phyloP scores from a whole-genome alignment of 2,888 invertebrate genomes.

The Dicyrtoma fusca region DNA sequence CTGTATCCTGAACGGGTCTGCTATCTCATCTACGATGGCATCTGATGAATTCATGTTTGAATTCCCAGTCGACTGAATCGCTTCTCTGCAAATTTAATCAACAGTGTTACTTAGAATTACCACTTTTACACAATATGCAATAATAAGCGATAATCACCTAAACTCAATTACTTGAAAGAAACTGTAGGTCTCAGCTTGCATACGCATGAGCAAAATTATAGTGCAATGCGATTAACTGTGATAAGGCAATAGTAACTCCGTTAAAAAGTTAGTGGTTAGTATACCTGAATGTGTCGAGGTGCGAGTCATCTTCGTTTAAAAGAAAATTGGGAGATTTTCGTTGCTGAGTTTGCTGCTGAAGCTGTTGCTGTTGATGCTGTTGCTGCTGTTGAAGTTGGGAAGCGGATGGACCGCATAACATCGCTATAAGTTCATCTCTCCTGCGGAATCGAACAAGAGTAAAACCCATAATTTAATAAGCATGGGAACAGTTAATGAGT shows the following conservation, averaged over 20 bases:
- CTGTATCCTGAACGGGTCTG: conserved; percentile 19
- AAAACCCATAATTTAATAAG: not conserved
- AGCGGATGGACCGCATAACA: conserved; percentile 27
- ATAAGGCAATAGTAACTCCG: too few species aligned
- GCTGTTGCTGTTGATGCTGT: conserved; percentile 27
- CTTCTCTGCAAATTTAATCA: conserved; percentile 28
- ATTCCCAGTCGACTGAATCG: conserved; percentile 31
- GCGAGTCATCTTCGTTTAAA: conserved; percentile 31
- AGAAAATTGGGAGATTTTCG: conserved; percentile 33
- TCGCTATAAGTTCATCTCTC: conserved; percentile 37
- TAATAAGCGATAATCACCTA: not conserved
- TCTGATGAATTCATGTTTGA: conserved; percentile 13
- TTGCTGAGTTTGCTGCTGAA: conserved; percentile 24
- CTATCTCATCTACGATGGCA: conserved; percentile 10
- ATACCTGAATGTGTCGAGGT: conserved; percentile 39
- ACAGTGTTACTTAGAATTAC: not conserved
- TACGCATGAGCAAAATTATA: too few species aligned
- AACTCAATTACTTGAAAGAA: too few species aligned
- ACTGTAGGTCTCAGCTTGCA: too few species aligned
- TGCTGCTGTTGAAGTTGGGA: conserved; percentile 2
- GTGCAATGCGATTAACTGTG: too few species aligned
- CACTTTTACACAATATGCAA: not conserved
- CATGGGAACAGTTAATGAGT: not conserved
- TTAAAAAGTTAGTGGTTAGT: too few species aligned
- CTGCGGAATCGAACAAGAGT: conserved; percentile 9